Evolutionary conservation across 2,888 invertebrate genomes (phyloP), one percentile per base, ranked within the genome.

Genomic region (Nomada flava): DNA sequence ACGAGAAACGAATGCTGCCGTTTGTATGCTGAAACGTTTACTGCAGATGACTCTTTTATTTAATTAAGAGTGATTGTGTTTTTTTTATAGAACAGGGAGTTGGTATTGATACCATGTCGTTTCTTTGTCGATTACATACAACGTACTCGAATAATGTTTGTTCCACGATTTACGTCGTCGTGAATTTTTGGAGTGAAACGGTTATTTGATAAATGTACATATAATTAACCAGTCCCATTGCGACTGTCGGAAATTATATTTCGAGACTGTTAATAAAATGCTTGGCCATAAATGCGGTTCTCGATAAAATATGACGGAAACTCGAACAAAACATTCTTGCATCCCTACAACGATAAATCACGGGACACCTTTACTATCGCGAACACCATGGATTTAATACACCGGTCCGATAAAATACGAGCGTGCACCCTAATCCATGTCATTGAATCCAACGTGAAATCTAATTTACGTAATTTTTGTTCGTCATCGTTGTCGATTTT

Each of bases 401-500:
- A 15, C 57, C 13, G 13, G 1, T 13, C 0, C 0, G 3, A 44
- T 44, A 62, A 62, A 62, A 10, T n/a, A 7, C 42, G 4, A 20
- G 2, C 42, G 13, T 3, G 50, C 9, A 10, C 47, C 10, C 47
- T n/a, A 23, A 42, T 63, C 52, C 47, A 23, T n/a, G 20, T 1
- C 52, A 7, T 2, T 7, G 10, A 2, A 26, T 57, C 42, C 44
- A 13, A 13, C 69, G 29, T 9, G 13, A 15, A 26, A 9, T 68
- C 36, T 42, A 68, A 59, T 74, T 36, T 20, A 2, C 36, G 18
- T 29, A 44, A 73, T 57, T 65, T 73, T 73, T 73, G 57, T 57
- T 10, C 23, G 47, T 13, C 74, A 65, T 10, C 23, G 36, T 13
- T 67, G 57, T 42, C n/a, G 10, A 20, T 26, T n/a, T 15, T 29